Evolutionary conservation across 1,140 invertebrate species (phyloP).

Genomic region (Frieseomelitta varia): DNA sequence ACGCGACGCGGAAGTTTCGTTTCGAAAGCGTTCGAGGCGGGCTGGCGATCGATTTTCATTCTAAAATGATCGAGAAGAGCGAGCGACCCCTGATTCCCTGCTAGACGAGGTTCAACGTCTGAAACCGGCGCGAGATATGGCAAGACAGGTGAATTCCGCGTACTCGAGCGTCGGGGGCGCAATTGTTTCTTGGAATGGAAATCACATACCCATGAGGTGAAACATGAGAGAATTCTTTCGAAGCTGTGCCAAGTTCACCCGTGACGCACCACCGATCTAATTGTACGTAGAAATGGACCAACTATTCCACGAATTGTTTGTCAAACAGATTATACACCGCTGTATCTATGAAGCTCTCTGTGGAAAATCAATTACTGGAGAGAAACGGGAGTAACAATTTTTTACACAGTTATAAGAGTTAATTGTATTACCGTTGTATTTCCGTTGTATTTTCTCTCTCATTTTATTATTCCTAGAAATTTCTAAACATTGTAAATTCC

Average conservation of each 20-base stretch:
- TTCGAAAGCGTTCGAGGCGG: neutral
- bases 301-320: neutral
- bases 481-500: neutral
- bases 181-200: conserved; percentile 73
- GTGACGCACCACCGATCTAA: conserved; percentile 1
- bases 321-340: neutral
- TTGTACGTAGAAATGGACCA: neutral
- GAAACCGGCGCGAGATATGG: conserved; percentile 41
- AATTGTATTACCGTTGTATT: no score
- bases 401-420: no score
- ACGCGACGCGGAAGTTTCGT: neutral
- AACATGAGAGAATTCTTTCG: conserved; percentile 72
- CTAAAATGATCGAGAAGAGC: neutral
- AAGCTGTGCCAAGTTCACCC: conserved; percentile 32
- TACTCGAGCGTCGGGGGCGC: conserved; percentile 22
- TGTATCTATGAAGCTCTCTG: neutral
- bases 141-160: conserved; percentile 60
- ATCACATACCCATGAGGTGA: conserved; percentile 42
- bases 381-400: neutral
- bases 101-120: conserved; percentile 25
- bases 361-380: neutral
- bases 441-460: no score
- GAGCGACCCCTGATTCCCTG: neutral
- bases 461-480: neutral
- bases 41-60: neutral